These are phyloP conservation scores for Parotocinclus haroldoi DNA, from an alignment of 2,797 vertebrate genomes.

Conservation along the genomic window DNA sequence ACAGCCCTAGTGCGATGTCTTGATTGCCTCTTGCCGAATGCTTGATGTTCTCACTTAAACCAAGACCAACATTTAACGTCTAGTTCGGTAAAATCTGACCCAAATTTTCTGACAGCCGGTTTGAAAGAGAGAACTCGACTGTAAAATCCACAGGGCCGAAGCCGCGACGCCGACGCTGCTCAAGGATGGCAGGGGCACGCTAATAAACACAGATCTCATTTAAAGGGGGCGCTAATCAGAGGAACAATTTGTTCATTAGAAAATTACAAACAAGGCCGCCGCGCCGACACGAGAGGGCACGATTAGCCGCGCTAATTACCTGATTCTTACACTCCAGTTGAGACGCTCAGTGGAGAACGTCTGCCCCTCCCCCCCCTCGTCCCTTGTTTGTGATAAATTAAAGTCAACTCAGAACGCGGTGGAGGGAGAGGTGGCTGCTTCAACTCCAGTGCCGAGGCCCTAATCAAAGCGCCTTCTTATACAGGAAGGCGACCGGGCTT, in stretches of 20 bases:
- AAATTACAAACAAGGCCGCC: constrained; percentile 88
- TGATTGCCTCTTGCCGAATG: too few relatives aligned
- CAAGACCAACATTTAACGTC: too few relatives aligned
- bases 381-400: constrained; percentile 73
- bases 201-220: constrained; percentile 60
- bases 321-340: constrained; percentile 76
- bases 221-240: constrained; percentile 79
- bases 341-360: constrained; percentile 65
- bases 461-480: constrained; percentile 73
- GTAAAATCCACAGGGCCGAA: too few relatives aligned
- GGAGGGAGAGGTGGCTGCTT: constrained; percentile 58
- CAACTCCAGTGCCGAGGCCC: constrained; percentile 52
- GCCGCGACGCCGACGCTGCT: constrained; percentile 1
- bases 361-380: constrained; percentile 13
- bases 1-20: too few relatives aligned
- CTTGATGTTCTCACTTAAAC: too few relatives aligned
- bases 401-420: constrained; percentile 76
- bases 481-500: constrained; percentile 72
- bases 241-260: constrained; percentile 93
- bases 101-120: too few relatives aligned
- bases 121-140: too few relatives aligned
- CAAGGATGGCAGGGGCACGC: constrained; percentile 26
- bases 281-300: constrained; percentile 78
- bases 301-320: constrained; percentile 91
- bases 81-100: too few relatives aligned